Base-by-base conservation (phyloP, 2,797 vertebrate species). In the Acipenser transmontanus region DNA sequence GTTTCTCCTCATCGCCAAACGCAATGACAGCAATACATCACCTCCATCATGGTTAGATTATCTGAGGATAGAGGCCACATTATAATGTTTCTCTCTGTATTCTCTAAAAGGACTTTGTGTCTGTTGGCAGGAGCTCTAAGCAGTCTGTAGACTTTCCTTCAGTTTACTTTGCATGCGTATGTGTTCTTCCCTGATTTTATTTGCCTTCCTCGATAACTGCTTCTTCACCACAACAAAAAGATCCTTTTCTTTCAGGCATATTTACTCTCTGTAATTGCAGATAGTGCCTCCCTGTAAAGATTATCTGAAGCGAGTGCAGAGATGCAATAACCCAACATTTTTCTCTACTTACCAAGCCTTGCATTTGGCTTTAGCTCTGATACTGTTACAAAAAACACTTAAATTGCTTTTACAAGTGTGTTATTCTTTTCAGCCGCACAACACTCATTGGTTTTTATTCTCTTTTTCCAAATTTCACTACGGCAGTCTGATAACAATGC, bases 41-140 rank as follows among this genome's bases (percentile, higher is more conserved):
- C 50, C 10, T 56, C 52, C 10, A 20, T 49, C 48, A 51, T 68
- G 48, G 68, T 57, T 68, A 57, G 51, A 54, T n/a, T 61, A 1
- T 13, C 60, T 61, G 60, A 17, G 60, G 17, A 61, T 34, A 34
- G 10, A 14, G 9, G 11, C 20, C 60, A 61, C 34, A 34, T 61
- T 14, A 61, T 61, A 9, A 47, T 61, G 60, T 61, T 61, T 61
- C 60, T n/a, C 54, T 57, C 54, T 11, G 9, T 57, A n/a, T 14
- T 57, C 54, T 13, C n/a, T 14, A 57, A 61, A 61, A 61, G 7
- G 4, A 34, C 34, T 34, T 17, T 61, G 60, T 12, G 17, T 4
- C 13, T 17, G 9, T 47, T 34, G 60, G 60, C 34, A 34, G 34
- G 34, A 34, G 34, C 60, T 47, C 17, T 47, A n/a, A 61, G 47